phyloP scores from a whole-genome alignment of 2,113 vertebrate species.

The Cololabis saira region DNA sequence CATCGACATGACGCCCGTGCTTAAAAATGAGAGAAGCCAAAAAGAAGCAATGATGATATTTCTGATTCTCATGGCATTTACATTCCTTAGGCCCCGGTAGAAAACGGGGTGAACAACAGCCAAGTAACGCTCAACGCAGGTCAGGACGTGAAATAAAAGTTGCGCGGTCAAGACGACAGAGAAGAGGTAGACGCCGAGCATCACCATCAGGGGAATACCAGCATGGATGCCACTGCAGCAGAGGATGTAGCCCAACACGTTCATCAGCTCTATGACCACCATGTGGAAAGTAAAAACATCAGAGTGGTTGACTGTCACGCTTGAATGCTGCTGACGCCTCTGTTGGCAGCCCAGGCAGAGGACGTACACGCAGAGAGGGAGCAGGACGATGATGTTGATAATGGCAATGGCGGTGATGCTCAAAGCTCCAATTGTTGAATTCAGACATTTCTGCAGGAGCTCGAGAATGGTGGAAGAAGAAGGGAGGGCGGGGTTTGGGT shows the following conservation, averaged over 20 bases:
- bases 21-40: not conserved
- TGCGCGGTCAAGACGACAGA: not conserved
- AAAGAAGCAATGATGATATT: not conserved
- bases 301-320: not conserved
- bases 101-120: constrained; percentile 9
- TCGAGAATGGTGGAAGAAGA: not conserved
- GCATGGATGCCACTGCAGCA: not conserved
- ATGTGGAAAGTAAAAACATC: constrained; percentile 4
- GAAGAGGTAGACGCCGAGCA: not conserved
- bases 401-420: not conserved
- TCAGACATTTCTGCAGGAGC: not conserved
- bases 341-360: not conserved
- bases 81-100: not conserved
- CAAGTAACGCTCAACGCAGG: constrained; percentile 4
- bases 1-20: not conserved
- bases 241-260: not conserved
- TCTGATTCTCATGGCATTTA: not conserved
- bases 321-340: not conserved
- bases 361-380: not conserved
- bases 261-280: not conserved
- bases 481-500: not conserved
- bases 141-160: not conserved
- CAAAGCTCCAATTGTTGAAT: not conserved
- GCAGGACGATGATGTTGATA: not conserved
- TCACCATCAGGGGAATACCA: not conserved